phyloP scores from a whole-genome alignment of 2,113 vertebrate genomes.

The Pelvicachromis taeniatus region DNA sequence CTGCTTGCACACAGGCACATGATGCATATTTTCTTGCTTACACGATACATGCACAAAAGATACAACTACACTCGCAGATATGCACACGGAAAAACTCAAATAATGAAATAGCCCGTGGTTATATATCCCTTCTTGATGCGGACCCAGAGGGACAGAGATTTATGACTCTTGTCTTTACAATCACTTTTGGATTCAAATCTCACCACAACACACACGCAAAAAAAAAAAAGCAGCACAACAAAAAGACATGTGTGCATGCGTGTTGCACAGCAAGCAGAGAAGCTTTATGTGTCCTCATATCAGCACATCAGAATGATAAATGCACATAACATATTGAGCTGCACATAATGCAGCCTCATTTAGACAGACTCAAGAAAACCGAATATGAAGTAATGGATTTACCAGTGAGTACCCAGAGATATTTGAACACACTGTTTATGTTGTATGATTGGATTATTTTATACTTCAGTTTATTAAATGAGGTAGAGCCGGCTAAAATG shows the following conservation, averaged over 20 bases:
- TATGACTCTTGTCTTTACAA: constrained; percentile 60
- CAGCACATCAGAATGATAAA: constrained; percentile 43
- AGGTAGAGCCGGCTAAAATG: not conserved
- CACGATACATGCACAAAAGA: not conserved
- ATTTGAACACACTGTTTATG: constrained; percentile 5
- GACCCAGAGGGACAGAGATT: constrained; percentile 51
- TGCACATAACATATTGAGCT: constrained; percentile 15
- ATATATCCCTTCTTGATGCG: constrained; percentile 33
- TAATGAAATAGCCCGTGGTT: constrained; percentile 40
- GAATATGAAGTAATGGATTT: constrained; percentile 35
- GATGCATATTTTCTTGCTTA: not conserved
- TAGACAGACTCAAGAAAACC: constrained; percentile 9
- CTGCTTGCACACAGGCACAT: not conserved
- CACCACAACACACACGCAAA: not conserved
- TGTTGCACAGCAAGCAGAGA: not conserved
- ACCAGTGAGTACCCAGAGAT: not conserved
- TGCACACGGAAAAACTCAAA: constrained; percentile 7
- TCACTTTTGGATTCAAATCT: constrained; percentile 60
- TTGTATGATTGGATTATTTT: not conserved
- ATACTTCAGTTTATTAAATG: not conserved
- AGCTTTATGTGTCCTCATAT: constrained; percentile 10
- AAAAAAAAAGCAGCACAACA: not conserved
- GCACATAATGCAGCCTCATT: constrained; percentile 25
- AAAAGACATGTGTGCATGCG: not conserved
- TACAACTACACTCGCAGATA: not conserved